phyloP scores from a whole-genome alignment of 1,140 invertebrate species.

The Hylaeus volcanicus region DNA sequence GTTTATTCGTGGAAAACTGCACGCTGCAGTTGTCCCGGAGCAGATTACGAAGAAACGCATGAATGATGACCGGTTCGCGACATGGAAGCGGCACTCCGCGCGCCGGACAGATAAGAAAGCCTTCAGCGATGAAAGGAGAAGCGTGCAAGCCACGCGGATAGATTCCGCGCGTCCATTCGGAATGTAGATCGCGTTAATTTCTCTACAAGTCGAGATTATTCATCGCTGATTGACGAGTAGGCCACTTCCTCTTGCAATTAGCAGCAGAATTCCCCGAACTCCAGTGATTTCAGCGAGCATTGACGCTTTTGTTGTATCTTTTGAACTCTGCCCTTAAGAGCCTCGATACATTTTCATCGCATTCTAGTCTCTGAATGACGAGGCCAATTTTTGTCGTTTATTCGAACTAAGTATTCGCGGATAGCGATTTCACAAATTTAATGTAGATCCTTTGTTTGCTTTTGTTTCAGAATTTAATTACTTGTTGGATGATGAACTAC shows the following conservation, averaged over 20 bases:
- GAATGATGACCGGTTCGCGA: constrained; percentile 43
- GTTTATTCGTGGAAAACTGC: constrained; percentile 1
- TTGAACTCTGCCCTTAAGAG: too few relatives aligned
- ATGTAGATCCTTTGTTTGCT: too few relatives aligned
- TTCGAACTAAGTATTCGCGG: too few relatives aligned
- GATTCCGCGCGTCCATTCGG: not conserved
- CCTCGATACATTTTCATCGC: too few relatives aligned
- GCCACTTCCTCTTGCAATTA: not conserved
- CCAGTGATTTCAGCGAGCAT: not conserved
- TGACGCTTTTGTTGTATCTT: not conserved
- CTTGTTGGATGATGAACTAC: too few relatives aligned
- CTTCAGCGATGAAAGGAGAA: constrained; percentile 20
- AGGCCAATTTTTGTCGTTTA: too few relatives aligned
- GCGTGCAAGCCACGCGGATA: not conserved
- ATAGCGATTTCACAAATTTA: too few relatives aligned
- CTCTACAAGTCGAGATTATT: not conserved
- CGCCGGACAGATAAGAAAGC: constrained; percentile 7
- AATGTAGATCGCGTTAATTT: constrained; percentile 12
- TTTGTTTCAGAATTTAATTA: too few relatives aligned
- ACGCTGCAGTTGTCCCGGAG: not conserved
- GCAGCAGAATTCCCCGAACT: not conserved
- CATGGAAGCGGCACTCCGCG: not conserved
- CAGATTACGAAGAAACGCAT: constrained; percentile 30
- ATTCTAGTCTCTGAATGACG: too few relatives aligned
- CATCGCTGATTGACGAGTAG: not conserved